Evolutionary conservation across 1,140 invertebrate genomes (phyloP), one percentile per base, ranked within the genome.

Genomic region (Drosophila truncata): DNA sequence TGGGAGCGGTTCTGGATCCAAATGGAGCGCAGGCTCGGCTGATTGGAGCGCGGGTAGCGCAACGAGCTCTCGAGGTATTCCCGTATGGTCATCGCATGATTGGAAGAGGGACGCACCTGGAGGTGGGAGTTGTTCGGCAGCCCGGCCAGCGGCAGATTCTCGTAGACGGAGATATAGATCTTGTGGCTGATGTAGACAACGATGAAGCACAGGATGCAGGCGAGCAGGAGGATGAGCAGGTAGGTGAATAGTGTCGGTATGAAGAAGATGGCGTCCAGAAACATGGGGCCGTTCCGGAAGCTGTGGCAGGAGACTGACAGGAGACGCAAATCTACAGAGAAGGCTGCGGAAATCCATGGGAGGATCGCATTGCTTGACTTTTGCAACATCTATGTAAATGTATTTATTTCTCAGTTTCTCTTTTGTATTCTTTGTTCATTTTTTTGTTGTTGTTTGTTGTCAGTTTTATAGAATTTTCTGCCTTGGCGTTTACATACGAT

Each of bases 361-460:
- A 41, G 23, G 50, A 47, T 59, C 29, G 31, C 39, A 46, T 42
- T 16, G 29, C 27, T 69, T 85, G 86, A 59, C 77, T 80, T 91
- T 90, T 91, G 75, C 79, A 88, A 85, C 84, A 88, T 90, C 80
- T 91, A 91, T 88, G 90, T 91, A 91, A 91, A 87, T 91, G 88
- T 91, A 91, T 91, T 91, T 83, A 90, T 91, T 91, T 84, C 66
- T 74, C 55, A 78, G 35, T 25, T 90, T 71, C 78, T 74, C 55
- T 58, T 73, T 52, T 73, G 42, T 59, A 44, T 65, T 72, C 58
- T 41, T 58, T 37, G 64, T 47, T 59, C 37, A 31, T 78, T 80
- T 79, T 59, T 62, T 46, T 52, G 44, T 74, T 52, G 27, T 70
- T 64, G 61, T 71, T 76, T 75, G 49, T 75, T 77, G 52, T 57